Evolutionary conservation across 37 sponge, comb jelly and placozoan species (phyloP), one percentile per base, ranked within the genome.

Genomic region (Agelas oroides): DNA sequence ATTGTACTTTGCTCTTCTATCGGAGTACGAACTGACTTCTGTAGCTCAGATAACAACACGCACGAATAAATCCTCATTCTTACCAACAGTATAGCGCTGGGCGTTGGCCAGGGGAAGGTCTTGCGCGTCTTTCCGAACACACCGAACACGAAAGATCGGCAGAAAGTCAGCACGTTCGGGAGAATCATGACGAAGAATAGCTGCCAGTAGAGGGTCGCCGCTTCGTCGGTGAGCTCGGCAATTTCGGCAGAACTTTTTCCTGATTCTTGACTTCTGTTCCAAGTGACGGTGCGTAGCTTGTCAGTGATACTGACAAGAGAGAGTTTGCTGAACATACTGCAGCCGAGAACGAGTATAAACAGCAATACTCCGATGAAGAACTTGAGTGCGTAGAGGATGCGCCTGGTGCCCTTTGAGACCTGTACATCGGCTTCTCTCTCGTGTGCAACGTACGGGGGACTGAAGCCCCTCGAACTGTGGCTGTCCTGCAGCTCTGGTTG

Each of bases 91-190:
- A 89, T 17, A 5, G 96, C 86, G 14, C 34, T 71, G 21, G 6
- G 21, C 30, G 55, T 73, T 3, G 96, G 96, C 96, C 96, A 96
- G 16, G 96, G 96, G 53, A 72, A 91, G 30, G 73, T 63, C 24
- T 66, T 84, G 18, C 35, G 61, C 39, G 80, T 86, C 65, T 95
- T 95, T 18, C 87, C 86, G 27, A 91, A 32, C 1, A 92, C 75
- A 41, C 96, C 96, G 34, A 73, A 65, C 15, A 89, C 67, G 31
- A 90, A 41, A 54, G 81, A 81, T 11, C 93, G 87, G 24, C 84
- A 62, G 57, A 89, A 73, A 13, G 85, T 81, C 31, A 96, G n/a
- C 1, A 78, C 18, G 33, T 92, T 78, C 5, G 96, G 96, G 2
- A 92, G 59, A 57, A 96, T 65, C 37, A 96, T n/a, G 18, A 92